Conservation (phyloP, 2,888 invertebrate genomes). For the Nomada fucata region DNA sequence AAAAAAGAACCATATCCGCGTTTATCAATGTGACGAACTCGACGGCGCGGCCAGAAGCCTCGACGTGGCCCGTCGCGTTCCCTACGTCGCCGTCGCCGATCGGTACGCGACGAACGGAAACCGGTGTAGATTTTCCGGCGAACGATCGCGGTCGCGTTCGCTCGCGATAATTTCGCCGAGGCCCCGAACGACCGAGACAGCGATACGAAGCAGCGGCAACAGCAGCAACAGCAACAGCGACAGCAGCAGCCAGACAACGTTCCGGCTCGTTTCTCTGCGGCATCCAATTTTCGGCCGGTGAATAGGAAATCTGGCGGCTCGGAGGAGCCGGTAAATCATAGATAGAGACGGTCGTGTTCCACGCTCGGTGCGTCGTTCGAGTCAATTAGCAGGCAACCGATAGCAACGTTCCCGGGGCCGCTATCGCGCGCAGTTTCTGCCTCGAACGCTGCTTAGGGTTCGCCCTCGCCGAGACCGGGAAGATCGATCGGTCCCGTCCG, state of each 20-base stretch:
- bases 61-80: neutral
- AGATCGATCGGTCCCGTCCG: neutral
- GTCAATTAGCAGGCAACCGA: slow-evolving; percentile 36
- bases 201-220: slow-evolving; percentile 32
- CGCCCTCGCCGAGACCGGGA: too few relatives aligned
- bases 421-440: neutral
- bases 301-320: slow-evolving; percentile 31
- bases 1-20: neutral
- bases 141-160: neutral
- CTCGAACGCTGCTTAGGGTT: slow-evolving; percentile 12
- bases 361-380: slow-evolving; percentile 14
- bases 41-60: neutral
- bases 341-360: slow-evolving; percentile 22
- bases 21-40: slow-evolving; percentile 3
- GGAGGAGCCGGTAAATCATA: slow-evolving; percentile 57
- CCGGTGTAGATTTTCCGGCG: neutral
- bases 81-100: too few relatives aligned
- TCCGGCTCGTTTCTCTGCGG: neutral
- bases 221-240: too few relatives aligned
- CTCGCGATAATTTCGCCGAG: slow-evolving; percentile 65
- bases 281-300: slow-evolving; percentile 34
- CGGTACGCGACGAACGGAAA: neutral
- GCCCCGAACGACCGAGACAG: slow-evolving; percentile 1
- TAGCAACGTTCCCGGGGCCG: neutral
- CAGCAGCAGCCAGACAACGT: slow-evolving; percentile 39